These are phyloP conservation scores for Ivindomyrus marchei DNA, from an alignment of 2,113 vertebrate species.

Conservation along the genomic window DNA sequence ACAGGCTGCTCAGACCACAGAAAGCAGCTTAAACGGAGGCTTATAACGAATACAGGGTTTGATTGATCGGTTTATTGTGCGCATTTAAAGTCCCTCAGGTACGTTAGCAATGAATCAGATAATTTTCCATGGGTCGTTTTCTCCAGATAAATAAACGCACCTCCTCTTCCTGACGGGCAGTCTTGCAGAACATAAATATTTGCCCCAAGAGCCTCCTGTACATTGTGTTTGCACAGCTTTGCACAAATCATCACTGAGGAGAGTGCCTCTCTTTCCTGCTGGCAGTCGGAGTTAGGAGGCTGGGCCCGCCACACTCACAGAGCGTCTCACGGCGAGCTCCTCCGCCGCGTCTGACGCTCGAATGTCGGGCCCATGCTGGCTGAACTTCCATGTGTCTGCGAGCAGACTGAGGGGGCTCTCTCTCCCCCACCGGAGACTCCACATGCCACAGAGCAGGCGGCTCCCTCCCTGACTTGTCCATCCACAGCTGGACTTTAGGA, in stretches of 20 bases:
- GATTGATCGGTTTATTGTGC: neutral
- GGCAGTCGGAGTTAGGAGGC: neutral
- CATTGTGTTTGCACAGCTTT: slow-evolving; percentile 2
- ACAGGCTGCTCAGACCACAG: neutral
- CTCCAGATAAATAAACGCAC: neutral
- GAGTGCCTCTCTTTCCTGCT: neutral
- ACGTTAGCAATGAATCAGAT: neutral
- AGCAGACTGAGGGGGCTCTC: neutral
- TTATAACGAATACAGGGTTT: neutral
- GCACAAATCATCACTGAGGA: neutral
- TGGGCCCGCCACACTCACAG: neutral
- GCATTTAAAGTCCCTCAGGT: neutral
- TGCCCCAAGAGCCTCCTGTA: neutral
- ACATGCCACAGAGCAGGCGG: neutral
- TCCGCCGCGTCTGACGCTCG: neutral
- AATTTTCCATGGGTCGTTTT: neutral
- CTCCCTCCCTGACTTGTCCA: neutral
- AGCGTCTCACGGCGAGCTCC: neutral
- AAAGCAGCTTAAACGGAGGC: neutral
- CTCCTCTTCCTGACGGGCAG: slow-evolving; percentile 6
- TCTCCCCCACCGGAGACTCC: neutral
- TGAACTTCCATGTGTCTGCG: neutral
- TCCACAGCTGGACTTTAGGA: neutral
- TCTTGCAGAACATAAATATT: slow-evolving; percentile 20
- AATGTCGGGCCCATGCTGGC: neutral